A percentile compares a stretch with the other conserved stretches of the same genome.
phyloP scores from a whole-genome alignment of 2,113 vertebrate species.

The Periophthalmus modestus region DNA sequence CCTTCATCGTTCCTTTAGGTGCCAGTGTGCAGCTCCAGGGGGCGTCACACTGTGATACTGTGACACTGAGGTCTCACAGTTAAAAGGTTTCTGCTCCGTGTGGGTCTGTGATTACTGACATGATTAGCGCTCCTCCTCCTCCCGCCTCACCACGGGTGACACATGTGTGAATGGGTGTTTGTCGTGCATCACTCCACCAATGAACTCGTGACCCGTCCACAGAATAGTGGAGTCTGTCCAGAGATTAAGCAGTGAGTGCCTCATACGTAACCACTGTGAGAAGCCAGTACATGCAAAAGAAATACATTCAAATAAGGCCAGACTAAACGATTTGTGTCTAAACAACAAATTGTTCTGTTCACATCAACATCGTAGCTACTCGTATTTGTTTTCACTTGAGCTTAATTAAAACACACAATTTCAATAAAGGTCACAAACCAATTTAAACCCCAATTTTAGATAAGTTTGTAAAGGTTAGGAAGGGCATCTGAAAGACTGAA shows the following conservation, averaged over 20 bases:
- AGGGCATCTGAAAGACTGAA: not conserved
- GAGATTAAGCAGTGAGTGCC: not conserved
- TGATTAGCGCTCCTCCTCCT: not conserved
- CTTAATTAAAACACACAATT: too few species aligned
- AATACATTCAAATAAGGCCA: too few species aligned
- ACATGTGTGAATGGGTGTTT: not conserved
- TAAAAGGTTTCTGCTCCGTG: slow-evolving; percentile 3
- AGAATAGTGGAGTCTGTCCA: not conserved
- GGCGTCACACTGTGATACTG: not conserved
- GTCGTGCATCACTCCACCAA: not conserved
- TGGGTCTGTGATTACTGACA: slow-evolving; percentile 5
- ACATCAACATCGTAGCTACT: too few species aligned
- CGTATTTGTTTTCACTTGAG: too few species aligned
- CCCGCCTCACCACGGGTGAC: not conserved
- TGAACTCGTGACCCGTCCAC: not conserved
- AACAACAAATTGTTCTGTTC: too few species aligned
- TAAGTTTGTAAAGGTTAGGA: too few species aligned
- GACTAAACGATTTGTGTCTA: too few species aligned
- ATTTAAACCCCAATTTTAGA: too few species aligned
- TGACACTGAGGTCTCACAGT: slow-evolving; percentile 3
- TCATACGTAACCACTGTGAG: too few species aligned
- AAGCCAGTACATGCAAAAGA: too few species aligned
- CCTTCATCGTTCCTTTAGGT: not conserved
- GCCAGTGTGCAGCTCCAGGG: not conserved
- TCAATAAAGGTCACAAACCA: too few species aligned